phyloP scores from a whole-genome alignment of 2,888 invertebrate species.

The Epirrhoe tristata region DNA sequence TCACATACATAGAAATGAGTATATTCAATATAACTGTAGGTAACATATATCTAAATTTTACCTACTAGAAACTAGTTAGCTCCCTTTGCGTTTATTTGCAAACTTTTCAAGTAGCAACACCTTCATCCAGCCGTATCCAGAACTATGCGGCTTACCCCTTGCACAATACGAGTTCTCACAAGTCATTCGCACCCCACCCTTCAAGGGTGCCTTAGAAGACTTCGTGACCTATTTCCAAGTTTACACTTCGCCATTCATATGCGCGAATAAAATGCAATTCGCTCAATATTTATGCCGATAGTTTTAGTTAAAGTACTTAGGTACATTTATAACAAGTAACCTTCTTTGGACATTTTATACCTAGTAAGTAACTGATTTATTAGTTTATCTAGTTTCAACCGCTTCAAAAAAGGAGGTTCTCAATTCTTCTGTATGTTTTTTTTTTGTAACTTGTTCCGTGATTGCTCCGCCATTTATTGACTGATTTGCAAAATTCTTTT shows the following conservation, averaged over 20 bases:
- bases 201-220: conserved; percentile 53
- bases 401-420: too few species aligned
- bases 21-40: background rate
- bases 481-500: too few species aligned
- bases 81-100: conserved; percentile 27
- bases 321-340: too few species aligned
- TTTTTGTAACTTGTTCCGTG: too few species aligned
- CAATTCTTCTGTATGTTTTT: too few species aligned
- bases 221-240: conserved; percentile 67
- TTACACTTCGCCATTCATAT: conserved; percentile 56
- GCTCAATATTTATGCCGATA: conserved; percentile 27
- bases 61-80: background rate
- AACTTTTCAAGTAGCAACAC: conserved; percentile 32
- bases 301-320: conserved; percentile 14
- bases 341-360: background rate
- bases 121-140: conserved; percentile 36
- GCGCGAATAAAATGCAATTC: conserved; percentile 44
- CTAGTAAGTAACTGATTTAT: too few species aligned
- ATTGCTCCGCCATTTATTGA: too few species aligned
- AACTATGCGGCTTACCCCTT: conserved; percentile 42
- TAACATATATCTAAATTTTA: background rate
- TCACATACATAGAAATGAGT: too few species aligned
- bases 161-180: conserved; percentile 45
- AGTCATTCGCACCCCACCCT: conserved; percentile 49
- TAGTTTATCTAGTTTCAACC: too few species aligned